Percentiles rank a stretch among this genome's conserved stretches.
Conservation (phyloP, 2,888 invertebrate genomes). For the Phaedon cochleariae region DNA sequence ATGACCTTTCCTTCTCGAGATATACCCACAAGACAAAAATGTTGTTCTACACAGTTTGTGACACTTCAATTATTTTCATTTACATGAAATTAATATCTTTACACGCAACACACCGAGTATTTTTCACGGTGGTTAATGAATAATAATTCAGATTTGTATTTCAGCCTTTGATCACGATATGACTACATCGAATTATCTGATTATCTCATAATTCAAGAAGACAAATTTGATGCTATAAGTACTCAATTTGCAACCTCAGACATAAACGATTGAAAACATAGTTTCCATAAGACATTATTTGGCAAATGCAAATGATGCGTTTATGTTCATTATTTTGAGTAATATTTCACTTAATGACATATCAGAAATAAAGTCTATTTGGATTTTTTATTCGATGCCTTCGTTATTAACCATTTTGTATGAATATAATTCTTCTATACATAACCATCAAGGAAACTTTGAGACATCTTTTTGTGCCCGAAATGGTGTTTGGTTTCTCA, state of each 20-base stretch:
- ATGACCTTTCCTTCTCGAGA: conserved; percentile 49
- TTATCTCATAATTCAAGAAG: conserved; percentile 33
- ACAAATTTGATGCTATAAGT: conserved; percentile 34
- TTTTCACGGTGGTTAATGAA: conserved; percentile 31
- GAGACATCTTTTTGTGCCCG: no score
- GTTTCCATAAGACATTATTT: no score
- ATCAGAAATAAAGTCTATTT: no score
- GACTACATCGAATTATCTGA: conserved; percentile 34
- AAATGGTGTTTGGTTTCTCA: no score
- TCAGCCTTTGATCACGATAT: conserved; percentile 24
- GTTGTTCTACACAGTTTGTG: conserved; percentile 52
- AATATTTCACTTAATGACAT: no score
- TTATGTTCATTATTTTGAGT: no score
- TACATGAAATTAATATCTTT: conserved; percentile 41
- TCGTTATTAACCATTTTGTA: no score
- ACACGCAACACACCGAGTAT: conserved; percentile 33
- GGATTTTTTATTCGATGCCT: no score
- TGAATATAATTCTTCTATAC: no score
- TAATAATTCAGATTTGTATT: conserved; percentile 35
- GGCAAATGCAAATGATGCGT: no score
- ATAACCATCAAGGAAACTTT: no score
- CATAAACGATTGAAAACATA: conserved; percentile 24
- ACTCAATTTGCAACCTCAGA: conserved; percentile 20
- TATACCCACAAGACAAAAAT: conserved; percentile 51
- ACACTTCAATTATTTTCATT: conserved; percentile 52